phyloP scores from a whole-genome alignment of 2,797 vertebrate genomes.

The Lepus townsendii region DNA sequence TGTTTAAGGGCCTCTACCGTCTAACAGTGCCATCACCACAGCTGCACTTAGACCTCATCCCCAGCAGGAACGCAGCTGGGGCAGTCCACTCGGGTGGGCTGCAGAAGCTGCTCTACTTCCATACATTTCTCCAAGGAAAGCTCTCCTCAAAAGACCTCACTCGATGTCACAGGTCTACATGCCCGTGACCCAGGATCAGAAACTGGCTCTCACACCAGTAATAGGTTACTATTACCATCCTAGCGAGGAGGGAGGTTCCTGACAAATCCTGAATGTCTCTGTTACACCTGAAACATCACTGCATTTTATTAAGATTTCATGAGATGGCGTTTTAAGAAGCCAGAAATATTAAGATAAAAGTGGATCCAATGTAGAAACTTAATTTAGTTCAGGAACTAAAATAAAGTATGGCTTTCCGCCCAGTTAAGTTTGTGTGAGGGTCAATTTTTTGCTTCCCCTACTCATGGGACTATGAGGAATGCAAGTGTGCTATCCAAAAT shows the following conservation, averaged over 20 bases:
- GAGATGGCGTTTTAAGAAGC: not conserved
- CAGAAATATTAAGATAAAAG: constrained; percentile 12
- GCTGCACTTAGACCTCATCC: not conserved
- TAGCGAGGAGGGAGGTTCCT: not conserved
- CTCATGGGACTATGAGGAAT: not conserved
- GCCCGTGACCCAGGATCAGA: not conserved
- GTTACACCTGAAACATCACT: constrained; percentile 10
- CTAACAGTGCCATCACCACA: not conserved
- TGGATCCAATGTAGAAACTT: not conserved
- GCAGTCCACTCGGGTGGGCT: too few relatives aligned
- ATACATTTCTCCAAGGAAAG: not conserved
- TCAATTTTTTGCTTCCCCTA: not conserved
- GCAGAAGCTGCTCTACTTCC: not conserved
- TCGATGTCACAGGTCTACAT: not conserved
- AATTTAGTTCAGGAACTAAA: constrained; percentile 7
- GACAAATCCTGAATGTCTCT: not conserved
- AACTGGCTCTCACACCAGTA: not conserved
- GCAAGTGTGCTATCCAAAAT: not conserved
- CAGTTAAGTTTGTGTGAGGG: not conserved
- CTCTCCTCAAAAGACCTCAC: not conserved
- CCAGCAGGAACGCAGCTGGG: not conserved
- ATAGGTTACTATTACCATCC: not conserved
- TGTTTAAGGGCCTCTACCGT: not conserved
- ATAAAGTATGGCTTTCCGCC: not conserved
- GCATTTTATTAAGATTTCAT: constrained; percentile 26